These are phyloP conservation scores for Varanus salvator DNA, from an alignment of 2,113 vertebrate species.

Conservation along the genomic window DNA sequence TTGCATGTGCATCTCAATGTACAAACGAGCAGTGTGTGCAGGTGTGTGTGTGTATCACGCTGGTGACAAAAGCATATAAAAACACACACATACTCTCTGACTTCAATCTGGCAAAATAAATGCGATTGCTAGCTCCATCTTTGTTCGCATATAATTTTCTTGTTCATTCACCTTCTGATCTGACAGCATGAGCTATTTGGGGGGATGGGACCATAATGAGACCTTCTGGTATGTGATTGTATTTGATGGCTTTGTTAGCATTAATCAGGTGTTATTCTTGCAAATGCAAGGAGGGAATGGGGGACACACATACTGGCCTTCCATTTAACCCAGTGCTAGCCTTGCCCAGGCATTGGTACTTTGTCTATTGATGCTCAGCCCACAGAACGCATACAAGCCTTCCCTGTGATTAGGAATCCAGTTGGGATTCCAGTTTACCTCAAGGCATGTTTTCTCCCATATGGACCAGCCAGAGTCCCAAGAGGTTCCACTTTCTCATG, in stretches of 20 bases:
- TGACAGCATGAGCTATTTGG: background rate
- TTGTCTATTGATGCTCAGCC: too few relatives aligned
- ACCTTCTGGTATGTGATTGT: background rate
- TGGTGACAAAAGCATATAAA: background rate
- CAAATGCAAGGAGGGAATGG: background rate
- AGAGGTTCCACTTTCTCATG: too few relatives aligned
- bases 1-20: constrained; percentile 24
- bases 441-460: too few relatives aligned
- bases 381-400: too few relatives aligned
- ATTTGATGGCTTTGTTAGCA: background rate
- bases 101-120: constrained; percentile 23
- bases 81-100: too few relatives aligned
- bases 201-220: background rate
- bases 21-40: background rate
- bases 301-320: too few relatives aligned
- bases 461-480: too few relatives aligned
- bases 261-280: background rate
- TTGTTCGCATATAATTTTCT: constrained; percentile 5
- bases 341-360: too few relatives aligned
- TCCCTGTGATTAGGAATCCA: too few relatives aligned
- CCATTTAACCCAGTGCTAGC: too few relatives aligned
- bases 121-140: constrained; percentile 18
- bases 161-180: constrained; percentile 35
- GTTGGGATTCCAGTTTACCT: too few relatives aligned
- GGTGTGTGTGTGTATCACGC: background rate